Percentiles rank a stretch among this genome's conserved stretches.
Evolutionary conservation across 2,888 invertebrate genomes (phyloP).

Genomic region (Harmothoe impar): DNA sequence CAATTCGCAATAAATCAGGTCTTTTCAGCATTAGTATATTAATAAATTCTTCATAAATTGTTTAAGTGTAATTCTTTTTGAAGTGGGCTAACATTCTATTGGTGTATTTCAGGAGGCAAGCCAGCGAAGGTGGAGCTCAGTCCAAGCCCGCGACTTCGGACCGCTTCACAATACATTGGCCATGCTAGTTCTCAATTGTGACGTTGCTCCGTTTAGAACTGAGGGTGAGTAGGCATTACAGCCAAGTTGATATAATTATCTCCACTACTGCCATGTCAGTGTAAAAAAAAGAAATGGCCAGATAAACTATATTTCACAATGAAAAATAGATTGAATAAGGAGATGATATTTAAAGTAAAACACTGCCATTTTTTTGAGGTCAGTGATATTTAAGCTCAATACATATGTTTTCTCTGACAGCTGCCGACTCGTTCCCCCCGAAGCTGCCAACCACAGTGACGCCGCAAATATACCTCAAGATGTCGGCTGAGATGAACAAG

Average conservation of each 20-base stretch:
- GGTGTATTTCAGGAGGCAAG: conserved; percentile 73
- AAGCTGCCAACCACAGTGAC: conserved; percentile 71
- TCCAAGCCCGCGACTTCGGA: conserved; percentile 84
- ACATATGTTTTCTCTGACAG: not conserved
- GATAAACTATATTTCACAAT: no score
- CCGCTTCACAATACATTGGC: conserved; percentile 84
- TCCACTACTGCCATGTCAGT: no score
- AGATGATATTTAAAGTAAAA: not conserved
- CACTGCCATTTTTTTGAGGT: not conserved
- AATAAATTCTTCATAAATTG: no score
- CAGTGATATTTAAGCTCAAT: not conserved
- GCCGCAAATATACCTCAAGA: conserved; percentile 79
- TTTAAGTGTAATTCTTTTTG: no score
- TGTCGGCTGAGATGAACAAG: conserved; percentile 81
- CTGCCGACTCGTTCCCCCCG: conserved; percentile 40
- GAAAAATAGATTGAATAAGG: no score
- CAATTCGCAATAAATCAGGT: no score
- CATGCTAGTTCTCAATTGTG: conserved; percentile 83
- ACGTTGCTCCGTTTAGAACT: conserved; percentile 79
- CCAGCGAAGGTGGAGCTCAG: conserved; percentile 83
- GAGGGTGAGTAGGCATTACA: conserved; percentile 74
- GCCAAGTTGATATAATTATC: no score
- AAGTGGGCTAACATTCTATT: no score
- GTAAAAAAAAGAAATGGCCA: no score
- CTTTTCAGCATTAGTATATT: no score